Evolutionary conservation across 2,888 invertebrate genomes (phyloP).

Genomic region (Liposcelis brunnea): DNA sequence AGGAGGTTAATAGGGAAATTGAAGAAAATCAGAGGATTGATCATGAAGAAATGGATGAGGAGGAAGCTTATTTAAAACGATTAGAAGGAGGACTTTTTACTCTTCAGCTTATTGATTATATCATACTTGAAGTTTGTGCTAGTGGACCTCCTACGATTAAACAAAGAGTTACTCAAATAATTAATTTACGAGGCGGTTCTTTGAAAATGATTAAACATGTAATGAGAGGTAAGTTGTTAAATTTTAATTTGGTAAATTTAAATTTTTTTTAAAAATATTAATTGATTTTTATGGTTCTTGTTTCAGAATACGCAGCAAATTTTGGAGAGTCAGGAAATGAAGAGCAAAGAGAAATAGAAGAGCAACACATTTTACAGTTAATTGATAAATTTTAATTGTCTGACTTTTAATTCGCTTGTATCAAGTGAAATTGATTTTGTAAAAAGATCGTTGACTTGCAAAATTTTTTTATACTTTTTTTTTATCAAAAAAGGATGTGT

Average conservation of each 20-base stretch:
- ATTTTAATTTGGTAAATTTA: slow-evolving; percentile 32
- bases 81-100: slow-evolving; percentile 93
- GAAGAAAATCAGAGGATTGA: slow-evolving; percentile 30
- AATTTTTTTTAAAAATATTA: slow-evolving; percentile 8
- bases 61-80: slow-evolving; percentile 72
- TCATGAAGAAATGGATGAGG: slow-evolving; percentile 55
- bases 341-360: slow-evolving; percentile 74
- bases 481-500: too few relatives aligned
- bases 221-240: too few relatives aligned
- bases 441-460: too few relatives aligned
- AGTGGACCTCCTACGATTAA: slow-evolving; percentile 56
- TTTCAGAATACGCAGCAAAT: slow-evolving; percentile 83
- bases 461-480: too few relatives aligned
- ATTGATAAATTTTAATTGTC: slow-evolving; percentile 83
- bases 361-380: slow-evolving; percentile 77
- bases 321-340: slow-evolving; percentile 76
- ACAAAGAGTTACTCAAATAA: slow-evolving; percentile 71
- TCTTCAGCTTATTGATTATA: slow-evolving; percentile 83
- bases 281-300: slow-evolving; percentile 11
- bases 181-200: slow-evolving; percentile 78
- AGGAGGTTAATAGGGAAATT: slow-evolving; percentile 61
- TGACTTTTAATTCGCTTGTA: too few relatives aligned
- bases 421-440: too few relatives aligned
- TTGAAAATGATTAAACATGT: slow-evolving; percentile 83
- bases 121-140: slow-evolving; percentile 61